phyloP scores from a whole-genome alignment of 2,888 invertebrate species.

The Neoitamus cyanurus region DNA sequence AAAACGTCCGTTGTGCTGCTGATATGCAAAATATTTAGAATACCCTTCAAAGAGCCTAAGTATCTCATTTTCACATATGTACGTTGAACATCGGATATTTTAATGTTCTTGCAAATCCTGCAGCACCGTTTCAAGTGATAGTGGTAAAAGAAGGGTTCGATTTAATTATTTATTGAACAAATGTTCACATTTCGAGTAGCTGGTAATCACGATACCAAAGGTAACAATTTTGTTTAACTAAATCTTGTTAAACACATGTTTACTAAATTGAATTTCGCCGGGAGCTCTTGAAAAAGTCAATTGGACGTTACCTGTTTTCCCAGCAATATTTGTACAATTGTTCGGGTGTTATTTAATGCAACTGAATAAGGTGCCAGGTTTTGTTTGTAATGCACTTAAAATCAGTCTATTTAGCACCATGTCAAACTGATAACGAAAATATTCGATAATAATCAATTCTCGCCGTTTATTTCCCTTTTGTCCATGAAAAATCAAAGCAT shows the following conservation, averaged over 20 bases:
- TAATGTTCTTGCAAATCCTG: background rate
- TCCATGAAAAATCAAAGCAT: background rate
- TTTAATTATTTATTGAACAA: background rate
- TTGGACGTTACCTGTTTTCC: background rate
- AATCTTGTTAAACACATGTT: background rate
- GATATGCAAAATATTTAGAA: background rate
- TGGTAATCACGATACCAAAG: background rate
- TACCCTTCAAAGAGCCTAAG: background rate
- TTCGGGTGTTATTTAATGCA: constrained; percentile 8
- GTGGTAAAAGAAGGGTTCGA: background rate
- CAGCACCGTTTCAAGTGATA: background rate
- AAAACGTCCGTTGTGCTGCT: background rate
- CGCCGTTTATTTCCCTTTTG: background rate
- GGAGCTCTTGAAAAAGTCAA: background rate
- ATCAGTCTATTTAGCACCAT: constrained; percentile 3
- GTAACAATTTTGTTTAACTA: background rate
- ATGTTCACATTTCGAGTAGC: background rate
- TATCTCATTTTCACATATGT: background rate
- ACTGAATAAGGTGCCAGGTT: background rate
- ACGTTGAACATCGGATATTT: background rate
- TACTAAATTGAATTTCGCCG: background rate
- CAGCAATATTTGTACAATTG: constrained; percentile 13
- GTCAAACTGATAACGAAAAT: constrained; percentile 24
- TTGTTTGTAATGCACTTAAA: constrained; percentile 43
- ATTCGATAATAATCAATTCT: constrained; percentile 5